Conservation (phyloP, 1,140 invertebrate species). For the Neodiprion virginianus region DNA sequence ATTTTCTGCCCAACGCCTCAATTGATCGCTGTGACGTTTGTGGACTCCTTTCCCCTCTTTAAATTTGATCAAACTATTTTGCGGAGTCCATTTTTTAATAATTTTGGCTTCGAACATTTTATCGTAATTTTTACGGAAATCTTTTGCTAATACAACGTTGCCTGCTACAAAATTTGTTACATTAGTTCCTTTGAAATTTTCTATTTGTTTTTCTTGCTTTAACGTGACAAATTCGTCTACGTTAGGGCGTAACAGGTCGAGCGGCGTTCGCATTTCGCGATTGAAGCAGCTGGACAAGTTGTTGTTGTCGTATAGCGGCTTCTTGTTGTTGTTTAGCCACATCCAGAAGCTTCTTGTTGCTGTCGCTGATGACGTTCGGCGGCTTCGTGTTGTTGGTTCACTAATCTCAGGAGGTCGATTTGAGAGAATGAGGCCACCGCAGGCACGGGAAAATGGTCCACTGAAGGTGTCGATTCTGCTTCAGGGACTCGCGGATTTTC, state of each 20-base stretch:
- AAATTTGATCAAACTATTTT: conserved; percentile 16
- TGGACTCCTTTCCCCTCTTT: conserved; percentile 11
- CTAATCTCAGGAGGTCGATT: no score
- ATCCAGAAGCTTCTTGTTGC: no score
- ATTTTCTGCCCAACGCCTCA: background rate
- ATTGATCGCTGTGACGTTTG: conserved; percentile 14
- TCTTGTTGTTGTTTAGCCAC: no score
- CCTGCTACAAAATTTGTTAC: background rate
- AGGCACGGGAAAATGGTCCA: no score
- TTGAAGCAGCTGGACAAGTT: background rate
- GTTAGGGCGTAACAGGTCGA: conserved; percentile 22
- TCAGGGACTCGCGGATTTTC: no score
- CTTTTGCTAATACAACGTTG: conserved; percentile 13
- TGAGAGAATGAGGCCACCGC: no score
- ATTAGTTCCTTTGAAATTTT: conserved; percentile 18
- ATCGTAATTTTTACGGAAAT: conserved; percentile 19
- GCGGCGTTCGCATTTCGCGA: conserved; percentile 23
- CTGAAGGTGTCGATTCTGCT: no score
- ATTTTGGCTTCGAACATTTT: conserved; percentile 8
- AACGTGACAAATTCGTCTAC: conserved; percentile 8
- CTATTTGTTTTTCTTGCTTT: conserved; percentile 17
- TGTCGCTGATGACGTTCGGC: no score
- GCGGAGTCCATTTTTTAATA: background rate
- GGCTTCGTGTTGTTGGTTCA: no score
- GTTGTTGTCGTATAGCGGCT: no score